Conservation (phyloP, 2,888 invertebrate genomes). For the Melinaea marsaeus region DNA sequence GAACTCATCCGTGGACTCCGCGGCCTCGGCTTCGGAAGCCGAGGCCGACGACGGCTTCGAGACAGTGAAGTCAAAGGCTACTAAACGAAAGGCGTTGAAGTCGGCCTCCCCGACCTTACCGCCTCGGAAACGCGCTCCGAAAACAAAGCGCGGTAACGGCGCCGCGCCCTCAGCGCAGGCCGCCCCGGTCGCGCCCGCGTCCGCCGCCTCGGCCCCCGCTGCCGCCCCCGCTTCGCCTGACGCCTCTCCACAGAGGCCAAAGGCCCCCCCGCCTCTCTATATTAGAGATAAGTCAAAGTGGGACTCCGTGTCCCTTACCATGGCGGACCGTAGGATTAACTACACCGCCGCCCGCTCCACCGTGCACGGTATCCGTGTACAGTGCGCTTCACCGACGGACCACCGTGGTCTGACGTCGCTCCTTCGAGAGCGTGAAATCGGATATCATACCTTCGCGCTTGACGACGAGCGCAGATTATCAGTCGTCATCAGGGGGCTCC, state of each 20-base stretch:
- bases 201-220: background rate
- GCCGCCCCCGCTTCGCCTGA: background rate
- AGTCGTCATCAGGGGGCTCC: conserved; percentile 4
- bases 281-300: too few relatives aligned
- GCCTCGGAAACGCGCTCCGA: background rate
- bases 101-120: background rate
- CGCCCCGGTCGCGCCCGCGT: background rate
- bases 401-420: background rate
- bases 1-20: background rate
- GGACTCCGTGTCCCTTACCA: too few relatives aligned
- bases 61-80: background rate
- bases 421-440: background rate
- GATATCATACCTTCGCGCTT: conserved; percentile 8
- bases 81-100: too few relatives aligned
- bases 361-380: background rate
- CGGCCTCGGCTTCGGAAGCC: background rate
- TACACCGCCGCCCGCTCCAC: background rate
- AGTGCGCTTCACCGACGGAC: background rate
- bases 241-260: background rate
- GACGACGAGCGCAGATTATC: conserved; percentile 3
- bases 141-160: background rate
- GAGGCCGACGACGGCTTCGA: background rate
- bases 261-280: too few relatives aligned
- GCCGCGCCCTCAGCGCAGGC: background rate
- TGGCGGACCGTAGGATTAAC: background rate